Evolutionary conservation across 2,113 vertebrate species (phyloP).

Genomic region (Gulo gulo): DNA sequence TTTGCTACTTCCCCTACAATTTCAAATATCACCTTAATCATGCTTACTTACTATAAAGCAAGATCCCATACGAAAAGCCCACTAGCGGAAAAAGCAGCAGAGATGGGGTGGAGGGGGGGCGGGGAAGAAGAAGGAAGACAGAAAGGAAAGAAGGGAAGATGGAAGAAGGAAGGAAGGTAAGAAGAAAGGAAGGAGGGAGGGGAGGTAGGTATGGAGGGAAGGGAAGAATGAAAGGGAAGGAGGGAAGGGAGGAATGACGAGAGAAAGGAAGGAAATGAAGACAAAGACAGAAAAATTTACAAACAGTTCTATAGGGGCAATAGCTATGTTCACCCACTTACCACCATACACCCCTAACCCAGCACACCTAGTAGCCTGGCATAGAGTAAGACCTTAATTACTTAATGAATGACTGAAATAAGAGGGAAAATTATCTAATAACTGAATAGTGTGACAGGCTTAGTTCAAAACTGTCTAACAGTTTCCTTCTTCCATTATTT

Average conservation of each 20-base stretch:
- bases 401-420: background rate
- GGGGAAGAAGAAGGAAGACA: accelerated
- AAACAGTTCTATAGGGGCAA: background rate
- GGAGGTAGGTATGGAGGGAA: accelerated
- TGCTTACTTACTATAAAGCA: background rate
- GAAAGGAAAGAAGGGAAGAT: too few relatives aligned
- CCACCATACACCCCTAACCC: background rate
- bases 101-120: accelerated
- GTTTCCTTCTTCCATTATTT: background rate
- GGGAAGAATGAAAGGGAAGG: accelerated
- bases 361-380: background rate
- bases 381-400: background rate
- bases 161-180: too few relatives aligned
- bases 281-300: background rate
- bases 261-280: background rate
- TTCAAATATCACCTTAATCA: slow-evolving; percentile 1
- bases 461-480: background rate
- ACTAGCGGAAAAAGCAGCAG: background rate
- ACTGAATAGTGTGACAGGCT: background rate
- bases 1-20: background rate
- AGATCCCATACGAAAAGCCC: background rate
- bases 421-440: background rate
- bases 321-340: background rate
- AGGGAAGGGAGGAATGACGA: accelerated
- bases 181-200: accelerated